Conservation (phyloP, 2,888 invertebrate genomes). For the Cenopis cana region DNA sequence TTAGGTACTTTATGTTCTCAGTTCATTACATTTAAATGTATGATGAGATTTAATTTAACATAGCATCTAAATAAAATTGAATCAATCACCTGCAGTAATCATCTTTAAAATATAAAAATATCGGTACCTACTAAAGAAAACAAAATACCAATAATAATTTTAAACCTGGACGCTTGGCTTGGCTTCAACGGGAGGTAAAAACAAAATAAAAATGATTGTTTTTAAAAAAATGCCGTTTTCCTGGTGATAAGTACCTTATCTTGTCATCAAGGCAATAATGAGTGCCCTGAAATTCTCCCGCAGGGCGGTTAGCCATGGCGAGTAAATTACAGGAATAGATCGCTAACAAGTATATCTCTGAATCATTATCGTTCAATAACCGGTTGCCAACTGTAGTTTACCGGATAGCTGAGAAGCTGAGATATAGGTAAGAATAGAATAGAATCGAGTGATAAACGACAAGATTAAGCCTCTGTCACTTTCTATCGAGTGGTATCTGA, state of each 20-base stretch:
- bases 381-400: not conserved
- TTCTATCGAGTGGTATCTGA: no score
- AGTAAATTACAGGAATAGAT: constrained; percentile 28
- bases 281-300: not conserved
- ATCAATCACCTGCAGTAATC: no score
- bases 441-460: no score
- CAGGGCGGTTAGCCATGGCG: constrained; percentile 4
- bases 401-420: constrained; percentile 8
- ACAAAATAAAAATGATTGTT: no score
- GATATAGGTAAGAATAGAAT: not conserved
- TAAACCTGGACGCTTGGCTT: not conserved
- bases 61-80: no score
- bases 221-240: not conserved
- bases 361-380: constrained; percentile 7
- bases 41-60: no score
- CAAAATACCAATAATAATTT: no score
- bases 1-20: no score
- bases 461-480: no score
- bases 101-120: no score
- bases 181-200: not conserved
- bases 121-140: no score
- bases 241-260: not conserved
- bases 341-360: constrained; percentile 3
- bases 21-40: no score
- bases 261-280: not conserved